A percentile compares a stretch with the other conserved stretches of the same genome.
These are phyloP conservation scores for Drosophila falleni DNA, from an alignment of 2,888 invertebrate species.

Conservation along the genomic window DNA sequence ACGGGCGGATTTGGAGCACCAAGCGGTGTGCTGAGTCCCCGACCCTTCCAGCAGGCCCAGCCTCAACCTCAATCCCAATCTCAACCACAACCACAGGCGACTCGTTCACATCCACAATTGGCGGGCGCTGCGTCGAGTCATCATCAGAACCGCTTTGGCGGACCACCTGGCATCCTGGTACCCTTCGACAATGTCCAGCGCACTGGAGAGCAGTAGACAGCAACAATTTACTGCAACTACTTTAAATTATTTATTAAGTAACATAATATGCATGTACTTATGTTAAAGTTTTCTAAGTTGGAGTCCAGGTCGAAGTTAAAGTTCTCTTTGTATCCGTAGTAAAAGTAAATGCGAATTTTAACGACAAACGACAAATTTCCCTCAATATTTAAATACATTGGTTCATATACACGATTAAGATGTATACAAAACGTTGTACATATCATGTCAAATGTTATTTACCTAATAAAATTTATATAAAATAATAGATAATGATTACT, in stretches of 20 bases:
- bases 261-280: constrained; percentile 52
- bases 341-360: constrained; percentile 43
- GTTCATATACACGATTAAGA: constrained; percentile 12
- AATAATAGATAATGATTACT: not conserved
- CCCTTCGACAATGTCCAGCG: constrained; percentile 83
- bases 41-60: constrained; percentile 64
- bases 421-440: constrained; percentile 28
- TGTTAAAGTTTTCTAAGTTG: constrained; percentile 58
- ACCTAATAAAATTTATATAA: constrained; percentile 55
- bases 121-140: constrained; percentile 32
- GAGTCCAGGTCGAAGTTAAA: constrained; percentile 6
- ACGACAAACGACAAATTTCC: constrained; percentile 14
- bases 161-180: constrained; percentile 83
- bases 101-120: constrained; percentile 22
- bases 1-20: constrained; percentile 79
- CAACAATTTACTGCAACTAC: constrained; percentile 43
- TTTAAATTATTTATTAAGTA: constrained; percentile 78
- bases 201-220: constrained; percentile 56
- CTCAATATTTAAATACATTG: constrained; percentile 20
- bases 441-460: constrained; percentile 45
- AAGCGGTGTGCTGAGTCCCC: constrained; percentile 69
- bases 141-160: constrained; percentile 81
- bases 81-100: constrained; percentile 5
- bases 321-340: constrained; percentile 24
- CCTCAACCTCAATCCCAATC: constrained; percentile 8